These are phyloP conservation scores for Phthorimaea operculella DNA, from an alignment of 1,140 invertebrate species.

Conservation along the genomic window DNA sequence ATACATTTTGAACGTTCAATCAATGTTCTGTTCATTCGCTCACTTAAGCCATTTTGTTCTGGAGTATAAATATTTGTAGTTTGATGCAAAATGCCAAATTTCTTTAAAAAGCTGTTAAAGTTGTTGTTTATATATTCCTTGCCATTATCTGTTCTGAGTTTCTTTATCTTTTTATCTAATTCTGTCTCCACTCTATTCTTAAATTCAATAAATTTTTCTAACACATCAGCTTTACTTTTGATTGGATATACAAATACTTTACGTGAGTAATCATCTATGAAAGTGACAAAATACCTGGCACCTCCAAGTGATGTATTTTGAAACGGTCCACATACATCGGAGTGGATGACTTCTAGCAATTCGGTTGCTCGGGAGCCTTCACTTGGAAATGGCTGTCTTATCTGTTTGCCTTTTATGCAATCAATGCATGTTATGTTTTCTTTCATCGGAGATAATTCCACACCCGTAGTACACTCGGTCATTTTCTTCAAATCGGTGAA, in stretches of 20 bases:
- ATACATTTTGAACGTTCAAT: conserved; percentile 23
- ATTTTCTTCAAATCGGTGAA: neutral
- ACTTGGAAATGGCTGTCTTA: conserved; percentile 7
- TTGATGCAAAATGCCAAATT: conserved; percentile 29
- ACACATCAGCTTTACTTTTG: conserved; percentile 41
- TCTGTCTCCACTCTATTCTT: too few relatives aligned
- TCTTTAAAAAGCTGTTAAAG: conserved; percentile 32
- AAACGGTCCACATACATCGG: conserved; percentile 52
- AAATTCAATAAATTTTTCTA: too few relatives aligned
- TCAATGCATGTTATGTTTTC: neutral
- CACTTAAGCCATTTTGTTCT: too few relatives aligned
- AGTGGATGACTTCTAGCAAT: conserved; percentile 22
- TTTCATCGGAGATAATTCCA: conserved; percentile 14
- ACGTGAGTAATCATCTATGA: conserved; percentile 51
- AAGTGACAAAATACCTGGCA: conserved; percentile 39
- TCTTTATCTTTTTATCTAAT: too few relatives aligned
- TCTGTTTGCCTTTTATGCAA: conserved; percentile 8
- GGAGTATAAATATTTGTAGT: conserved; percentile 29
- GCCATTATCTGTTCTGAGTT: too few relatives aligned
- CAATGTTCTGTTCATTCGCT: conserved; percentile 28
- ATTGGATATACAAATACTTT: conserved; percentile 46
- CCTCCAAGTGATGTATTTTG: conserved; percentile 26
- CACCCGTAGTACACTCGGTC: conserved; percentile 19
- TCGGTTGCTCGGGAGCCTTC: conserved; percentile 11
- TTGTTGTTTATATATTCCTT: conserved; percentile 36